Percentiles rank a stretch among this genome's conserved stretches.
phyloP scores from a whole-genome alignment of 2,113 vertebrate genomes.

The Pavo muticus region DNA sequence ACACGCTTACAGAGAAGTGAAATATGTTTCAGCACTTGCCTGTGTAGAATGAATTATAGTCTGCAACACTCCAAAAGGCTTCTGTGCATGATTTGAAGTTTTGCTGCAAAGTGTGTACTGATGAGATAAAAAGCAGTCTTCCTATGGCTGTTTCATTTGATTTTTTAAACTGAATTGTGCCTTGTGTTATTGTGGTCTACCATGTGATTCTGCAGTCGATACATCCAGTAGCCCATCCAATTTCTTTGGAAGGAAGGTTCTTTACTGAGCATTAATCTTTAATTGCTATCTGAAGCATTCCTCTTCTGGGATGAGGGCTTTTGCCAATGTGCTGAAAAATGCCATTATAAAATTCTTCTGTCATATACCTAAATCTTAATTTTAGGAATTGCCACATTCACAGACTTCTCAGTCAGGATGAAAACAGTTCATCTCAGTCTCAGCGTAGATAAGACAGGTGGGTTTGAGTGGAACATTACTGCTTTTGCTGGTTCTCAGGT shows the following conservation, averaged over 20 bases:
- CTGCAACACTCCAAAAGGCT: background rate
- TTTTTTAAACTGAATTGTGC: background rate
- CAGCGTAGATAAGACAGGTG: slow-evolving; percentile 1
- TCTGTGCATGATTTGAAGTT: background rate
- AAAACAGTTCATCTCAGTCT: background rate
- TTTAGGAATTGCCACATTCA: background rate
- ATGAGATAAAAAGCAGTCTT: background rate
- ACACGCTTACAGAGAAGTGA: background rate
- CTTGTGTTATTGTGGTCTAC: background rate
- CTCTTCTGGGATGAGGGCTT: background rate
- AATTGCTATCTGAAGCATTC: background rate
- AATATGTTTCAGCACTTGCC: background rate
- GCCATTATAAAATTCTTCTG: background rate
- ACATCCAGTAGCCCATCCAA: background rate
- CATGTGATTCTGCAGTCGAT: background rate
- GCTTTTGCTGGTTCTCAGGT: background rate
- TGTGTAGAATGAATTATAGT: background rate
- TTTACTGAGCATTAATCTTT: slow-evolving; percentile 35
- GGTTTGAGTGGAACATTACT: background rate
- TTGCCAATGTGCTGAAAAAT: background rate
- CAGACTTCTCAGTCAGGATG: background rate
- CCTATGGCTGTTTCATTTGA: background rate
- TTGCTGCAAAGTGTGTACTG: background rate
- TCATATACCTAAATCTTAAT: slow-evolving; percentile 19
- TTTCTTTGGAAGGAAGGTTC: background rate